Conservation (phyloP, 2,113 vertebrate genomes). For the Oncorhynchus clarkii region DNA sequence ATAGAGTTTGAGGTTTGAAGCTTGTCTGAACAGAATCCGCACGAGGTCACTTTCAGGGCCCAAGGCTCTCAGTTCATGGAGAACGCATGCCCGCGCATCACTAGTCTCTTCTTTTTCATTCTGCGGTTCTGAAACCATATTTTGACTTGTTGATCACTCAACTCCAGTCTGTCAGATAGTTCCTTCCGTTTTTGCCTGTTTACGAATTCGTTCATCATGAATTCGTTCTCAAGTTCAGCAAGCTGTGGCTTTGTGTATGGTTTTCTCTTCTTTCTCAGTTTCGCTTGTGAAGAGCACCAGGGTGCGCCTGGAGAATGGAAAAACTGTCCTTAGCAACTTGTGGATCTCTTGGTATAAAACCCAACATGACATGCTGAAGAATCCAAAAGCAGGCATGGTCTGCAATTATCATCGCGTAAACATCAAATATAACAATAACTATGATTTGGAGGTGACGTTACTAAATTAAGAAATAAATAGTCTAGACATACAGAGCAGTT, state of each 20-base stretch:
- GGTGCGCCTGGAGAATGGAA: slow-evolving; percentile 75
- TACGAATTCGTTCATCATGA: slow-evolving; percentile 91
- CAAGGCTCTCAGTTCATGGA: slow-evolving; percentile 67
- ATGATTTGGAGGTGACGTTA: neutral
- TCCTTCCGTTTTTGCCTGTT: slow-evolving; percentile 92
- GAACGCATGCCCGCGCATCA: slow-evolving; percentile 86
- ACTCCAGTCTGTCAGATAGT: slow-evolving; percentile 86
- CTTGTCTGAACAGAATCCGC: neutral
- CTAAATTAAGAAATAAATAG: neutral
- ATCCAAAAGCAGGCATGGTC: too few species aligned
- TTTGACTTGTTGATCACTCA: slow-evolving; percentile 81
- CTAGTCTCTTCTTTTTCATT: slow-evolving; percentile 94
- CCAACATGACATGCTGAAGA: neutral
- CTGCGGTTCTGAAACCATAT: slow-evolving; percentile 85
- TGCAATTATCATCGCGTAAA: too few species aligned
- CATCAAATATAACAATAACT: neutral
- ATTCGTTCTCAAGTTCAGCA: slow-evolving; percentile 91
- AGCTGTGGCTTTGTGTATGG: slow-evolving; percentile 93
- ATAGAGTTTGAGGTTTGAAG: neutral
- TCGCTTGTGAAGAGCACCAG: slow-evolving; percentile 86
- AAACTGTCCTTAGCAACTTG: slow-evolving; percentile 24
- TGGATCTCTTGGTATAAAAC: neutral
- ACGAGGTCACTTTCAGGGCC: slow-evolving; percentile 43
- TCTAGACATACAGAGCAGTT: neutral
- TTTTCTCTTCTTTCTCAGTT: slow-evolving; percentile 89